phyloP scores from a whole-genome alignment of 2,888 invertebrate species.

The Nomada fucata region DNA sequence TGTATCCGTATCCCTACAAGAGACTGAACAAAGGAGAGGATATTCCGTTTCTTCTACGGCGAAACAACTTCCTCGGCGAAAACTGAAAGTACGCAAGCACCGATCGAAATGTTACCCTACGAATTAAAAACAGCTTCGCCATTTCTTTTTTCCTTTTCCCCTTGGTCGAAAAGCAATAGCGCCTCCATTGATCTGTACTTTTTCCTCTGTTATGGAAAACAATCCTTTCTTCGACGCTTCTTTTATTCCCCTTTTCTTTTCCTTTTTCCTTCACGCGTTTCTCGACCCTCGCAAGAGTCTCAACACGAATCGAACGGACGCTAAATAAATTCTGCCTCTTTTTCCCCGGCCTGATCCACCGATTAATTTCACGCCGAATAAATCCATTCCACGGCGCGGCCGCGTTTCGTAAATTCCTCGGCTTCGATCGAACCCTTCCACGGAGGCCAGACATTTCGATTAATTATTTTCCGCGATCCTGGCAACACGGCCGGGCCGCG shows the following conservation, averaged over 20 bases:
- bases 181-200: no score
- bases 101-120: no score
- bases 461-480: slow-evolving; percentile 66
- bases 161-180: no score
- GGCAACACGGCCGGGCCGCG: slow-evolving; percentile 30
- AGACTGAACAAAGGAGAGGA: no score
- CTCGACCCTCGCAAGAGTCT: slow-evolving; percentile 12
- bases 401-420: slow-evolving; percentile 26
- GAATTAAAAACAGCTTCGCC: no score
- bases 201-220: not conserved
- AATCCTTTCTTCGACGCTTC: not conserved
- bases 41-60: no score
- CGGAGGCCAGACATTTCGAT: slow-evolving; percentile 25
- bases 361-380: slow-evolving; percentile 57
- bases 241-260: no score
- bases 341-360: slow-evolving; percentile 5
- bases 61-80: no score
- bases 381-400: slow-evolving; percentile 17
- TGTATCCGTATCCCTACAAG: not conserved
- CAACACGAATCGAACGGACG: slow-evolving; percentile 14
- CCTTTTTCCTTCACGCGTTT: not conserved
- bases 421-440: slow-evolving; percentile 11
- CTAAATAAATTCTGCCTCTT: slow-evolving; percentile 34
- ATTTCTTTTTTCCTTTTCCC: no score
- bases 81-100: no score